Base-by-base conservation (phyloP, 2,888 invertebrate genomes). In the Lasioglossum morio region DNA sequence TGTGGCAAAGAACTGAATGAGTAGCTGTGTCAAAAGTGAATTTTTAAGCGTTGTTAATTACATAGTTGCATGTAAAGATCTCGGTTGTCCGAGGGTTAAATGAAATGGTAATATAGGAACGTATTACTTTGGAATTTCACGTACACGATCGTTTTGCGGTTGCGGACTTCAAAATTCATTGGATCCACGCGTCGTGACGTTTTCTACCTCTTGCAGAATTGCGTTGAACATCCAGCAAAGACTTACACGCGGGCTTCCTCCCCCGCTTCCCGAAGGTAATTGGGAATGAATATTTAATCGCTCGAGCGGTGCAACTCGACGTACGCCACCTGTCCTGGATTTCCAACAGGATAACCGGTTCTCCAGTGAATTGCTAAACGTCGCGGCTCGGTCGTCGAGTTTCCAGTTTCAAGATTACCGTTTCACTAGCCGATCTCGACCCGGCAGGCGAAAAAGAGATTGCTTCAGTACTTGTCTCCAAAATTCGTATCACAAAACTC, bases 271-370 rank as follows among this genome's bases (percentile, higher is more conserved):
- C 74, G 75, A 69, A 57, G 72, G 79, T 85, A 89, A 89, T 89
- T 86, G 82, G 72, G 80, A 73, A 79, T 85, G 89, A 89, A 89
- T 87, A 89, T 84, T 89, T 89, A 73, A 86, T 84, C 78, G 78
- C n/a, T 72, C 69, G 34, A 82, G 85, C 75, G 76, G 53, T 53
- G 69, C 63, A 53, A 53, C 81, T 69, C 63, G 70, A 46, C 66
- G 48, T 30, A 12, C 40, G 79, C 74, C 60, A 78, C 12, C 70
- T 27, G 79, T 34, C 27, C 70, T 19, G 12, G 57, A 76, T 82
- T 82, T 79, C 69, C 72, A 57, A 23, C 66, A 72, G 37, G 69
- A 69, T 69, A 69, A 81, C 70, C 72, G 77, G 77, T 74, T 85
- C 74, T 81, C 53, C 72, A 53, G 23, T 40, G 76, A 80, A 86